Evolutionary conservation across 2,888 invertebrate genomes (phyloP), one percentile per base, ranked within the genome.

Genomic region (Platycheirus albimanus): DNA sequence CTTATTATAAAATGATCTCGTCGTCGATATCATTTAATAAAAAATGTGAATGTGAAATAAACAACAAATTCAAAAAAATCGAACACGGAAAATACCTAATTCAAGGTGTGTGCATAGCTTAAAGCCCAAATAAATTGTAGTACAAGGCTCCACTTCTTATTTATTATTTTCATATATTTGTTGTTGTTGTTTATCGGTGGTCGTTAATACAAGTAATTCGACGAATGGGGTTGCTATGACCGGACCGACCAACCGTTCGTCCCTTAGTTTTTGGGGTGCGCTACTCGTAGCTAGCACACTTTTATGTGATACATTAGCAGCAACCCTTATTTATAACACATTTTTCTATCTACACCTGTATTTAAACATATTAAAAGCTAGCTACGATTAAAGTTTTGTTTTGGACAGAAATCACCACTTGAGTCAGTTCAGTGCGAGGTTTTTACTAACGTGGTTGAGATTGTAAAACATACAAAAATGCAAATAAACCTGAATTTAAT

Each of bases 31-130:
- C 51, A 69, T 69, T 33, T 15, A 19, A 54, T 54, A 54, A 36
- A 63, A 49, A 64, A 58, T 6, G 3, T 24, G 24, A n/a, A 24
- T 24, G 71, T n/a, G 52, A 54, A 63, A 56, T 71, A 63, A 28
- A 8, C 10, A 13, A 47, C 41, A 4, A 58, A 58, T 43, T 38
- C 38, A 72, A 4, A 41, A 11, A 56, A 51, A 45, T 58, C 58
- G 56, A 30, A 38, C 43, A 56, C 47, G 51, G 28, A 43, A n/a
- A n/a, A n/a, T n/a, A 67, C 41, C 20, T 30, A 78, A 72, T 72
- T 78, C 41, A 78, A 72, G 78, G 78, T 78, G 72, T 78, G 78
- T 72, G 64, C 51, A 41, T 24, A 56, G 20, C 24, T 41, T 58
- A 15, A 41, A 58, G 41, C 30, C 41, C 30, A 49, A n/a, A n/a